Conservation (phyloP, 2,888 invertebrate species). For the Drosophila sordidapex region DNA sequence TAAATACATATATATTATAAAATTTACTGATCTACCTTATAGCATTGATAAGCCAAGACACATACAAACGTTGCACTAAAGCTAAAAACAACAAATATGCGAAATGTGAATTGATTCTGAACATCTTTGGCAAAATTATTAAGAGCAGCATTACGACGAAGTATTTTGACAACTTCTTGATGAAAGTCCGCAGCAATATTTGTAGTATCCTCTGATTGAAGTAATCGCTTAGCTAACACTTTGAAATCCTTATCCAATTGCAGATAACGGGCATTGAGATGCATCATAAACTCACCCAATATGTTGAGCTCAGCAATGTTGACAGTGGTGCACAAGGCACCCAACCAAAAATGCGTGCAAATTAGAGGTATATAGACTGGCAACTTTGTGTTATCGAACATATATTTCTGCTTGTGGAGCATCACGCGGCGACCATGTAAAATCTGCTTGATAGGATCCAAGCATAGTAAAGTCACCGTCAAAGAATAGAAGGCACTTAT, state of each 20-base stretch:
- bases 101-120: conserved; percentile 69
- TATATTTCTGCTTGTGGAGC: conserved; percentile 68
- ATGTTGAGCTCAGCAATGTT: conserved; percentile 71
- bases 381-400: conserved; percentile 61
- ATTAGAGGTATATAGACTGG: conserved; percentile 60
- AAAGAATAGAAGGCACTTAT: conserved; percentile 63
- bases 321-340: conserved; percentile 55
- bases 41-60: conserved; percentile 66
- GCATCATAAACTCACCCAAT: conserved; percentile 73
- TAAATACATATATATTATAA: background rate
- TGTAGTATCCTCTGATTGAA: background rate
- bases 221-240: conserved; percentile 11
- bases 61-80: conserved; percentile 72
- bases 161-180: conserved; percentile 41
- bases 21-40: conserved; percentile 58
- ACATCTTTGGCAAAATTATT: conserved; percentile 68
- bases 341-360: conserved; percentile 50
- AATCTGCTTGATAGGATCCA: conserved; percentile 52
- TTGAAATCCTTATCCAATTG: conserved; percentile 65
- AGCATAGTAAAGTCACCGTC: conserved; percentile 56
- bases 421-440: conserved; percentile 54
- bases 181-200: conserved; percentile 59
- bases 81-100: conserved; percentile 72
- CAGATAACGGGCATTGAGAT: conserved; percentile 74
- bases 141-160: conserved; percentile 63